Evolutionary conservation across 2,888 invertebrate species (phyloP).

Genomic region (Scotopteryx bipunctaria): DNA sequence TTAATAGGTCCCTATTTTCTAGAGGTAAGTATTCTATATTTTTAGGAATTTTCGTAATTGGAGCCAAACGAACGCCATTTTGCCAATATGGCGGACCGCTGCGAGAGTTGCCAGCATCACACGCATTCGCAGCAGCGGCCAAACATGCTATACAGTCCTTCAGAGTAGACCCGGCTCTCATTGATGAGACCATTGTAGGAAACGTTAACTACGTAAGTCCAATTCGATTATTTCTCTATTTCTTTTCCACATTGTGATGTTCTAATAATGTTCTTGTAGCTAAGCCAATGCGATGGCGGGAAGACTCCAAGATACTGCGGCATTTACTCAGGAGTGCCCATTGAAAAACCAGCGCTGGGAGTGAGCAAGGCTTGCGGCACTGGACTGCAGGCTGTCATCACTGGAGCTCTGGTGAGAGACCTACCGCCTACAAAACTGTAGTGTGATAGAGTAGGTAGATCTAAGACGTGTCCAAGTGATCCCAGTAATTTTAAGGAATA

Average conservation of each 20-base stretch:
- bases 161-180: slow-evolving; percentile 52
- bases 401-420: slow-evolving; percentile 89
- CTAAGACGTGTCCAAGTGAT: too few species aligned
- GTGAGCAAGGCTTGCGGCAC: slow-evolving; percentile 97
- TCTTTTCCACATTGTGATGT: neutral
- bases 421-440: too few species aligned
- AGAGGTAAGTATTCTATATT: neutral
- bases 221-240: too few species aligned
- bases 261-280: slow-evolving; percentile 66
- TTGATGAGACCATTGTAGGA: slow-evolving; percentile 68
- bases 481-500: too few species aligned
- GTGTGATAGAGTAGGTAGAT: too few species aligned
- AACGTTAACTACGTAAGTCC: slow-evolving; percentile 69
- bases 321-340: slow-evolving; percentile 91
- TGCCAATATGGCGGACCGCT: slow-evolving; percentile 67
- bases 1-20: too few species aligned
- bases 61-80: slow-evolving; percentile 75
- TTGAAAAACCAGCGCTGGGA: slow-evolving; percentile 92
- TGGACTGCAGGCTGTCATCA: slow-evolving; percentile 96
- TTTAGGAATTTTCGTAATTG: slow-evolving; percentile 68
- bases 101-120: slow-evolving; percentile 63
- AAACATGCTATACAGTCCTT: slow-evolving; percentile 62
- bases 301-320: slow-evolving; percentile 94
- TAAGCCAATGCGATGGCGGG: slow-evolving; percentile 91
- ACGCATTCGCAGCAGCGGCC: slow-evolving; percentile 69